Evolutionary conservation across 2,797 vertebrate species (phyloP), one percentile per base, ranked within the genome.

Genomic region (Limosa lapponica): DNA sequence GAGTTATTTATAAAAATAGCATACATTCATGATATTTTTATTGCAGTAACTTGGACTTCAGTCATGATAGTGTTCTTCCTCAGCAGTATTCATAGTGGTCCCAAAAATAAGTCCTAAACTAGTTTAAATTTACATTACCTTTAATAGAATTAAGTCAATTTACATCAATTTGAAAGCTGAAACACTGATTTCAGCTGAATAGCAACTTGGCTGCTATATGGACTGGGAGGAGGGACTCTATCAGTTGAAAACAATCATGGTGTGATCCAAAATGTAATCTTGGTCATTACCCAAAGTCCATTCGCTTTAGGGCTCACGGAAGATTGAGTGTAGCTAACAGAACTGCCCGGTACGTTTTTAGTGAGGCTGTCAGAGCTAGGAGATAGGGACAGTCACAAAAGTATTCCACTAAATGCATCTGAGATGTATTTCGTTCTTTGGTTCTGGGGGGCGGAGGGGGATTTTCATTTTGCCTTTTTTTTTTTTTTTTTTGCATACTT

Each of bases 1-100:
- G 18, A 95, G 5, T 72, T 59, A 91, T 95, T 96, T 96, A 94
- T 71, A 89, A 87, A 95, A 85, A 59, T 37, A 16, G 93, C 69
- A 90, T 80, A 87, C 32, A 28, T 84, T 91, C 64, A 61, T 49
- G 58, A 28, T 82, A 59, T 90, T 94, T 85, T 69, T 90, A 54
- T 73, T 93, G 52, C 28, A 88, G 13, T 82, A 79, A 11, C 49
- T 71, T 39, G 34, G n/a, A 43, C 16, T 36, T 83, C 25, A 64
- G 30, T 69, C 32, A 24, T 25, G 11, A 46, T 19, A 24, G 16
- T 41, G 5, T 51, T 90, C 27, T 82, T 82, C 34, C 34, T 75
- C 44, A 49, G 55, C 28, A 30, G 13, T 44, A 52, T 58, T 62
- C 37, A 5, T 17, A 75, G 17, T 18, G 13, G 2, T 87, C 27